Conservation (phyloP, 2,797 vertebrate genomes). For the Erithacus rubecula region DNA sequence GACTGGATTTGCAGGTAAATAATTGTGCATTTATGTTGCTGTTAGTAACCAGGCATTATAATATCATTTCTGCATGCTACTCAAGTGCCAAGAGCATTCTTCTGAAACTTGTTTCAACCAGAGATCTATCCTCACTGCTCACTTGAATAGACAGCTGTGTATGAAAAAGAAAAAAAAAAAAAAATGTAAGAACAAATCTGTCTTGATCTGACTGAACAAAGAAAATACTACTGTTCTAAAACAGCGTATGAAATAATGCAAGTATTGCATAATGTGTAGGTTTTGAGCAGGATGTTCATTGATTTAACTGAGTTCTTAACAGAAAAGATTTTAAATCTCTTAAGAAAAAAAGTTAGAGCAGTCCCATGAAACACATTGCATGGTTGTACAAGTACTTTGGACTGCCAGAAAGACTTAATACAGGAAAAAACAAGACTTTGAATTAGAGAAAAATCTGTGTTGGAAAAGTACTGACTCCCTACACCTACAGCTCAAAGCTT, state of each 20-base stretch:
- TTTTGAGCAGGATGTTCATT: background rate
- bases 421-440: background rate
- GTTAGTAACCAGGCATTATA: background rate
- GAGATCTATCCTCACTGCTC: background rate
- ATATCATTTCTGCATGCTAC: background rate
- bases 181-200: background rate
- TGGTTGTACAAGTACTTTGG: background rate
- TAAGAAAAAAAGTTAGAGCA: background rate
- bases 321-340: background rate
- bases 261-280: accelerated
- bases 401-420: background rate
- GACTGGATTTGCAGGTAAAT: conserved; percentile 98
- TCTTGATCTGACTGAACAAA: background rate
- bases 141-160: background rate
- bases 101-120: background rate
- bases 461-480: background rate
- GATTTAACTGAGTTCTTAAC: background rate
- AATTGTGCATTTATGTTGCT: background rate
- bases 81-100: background rate
- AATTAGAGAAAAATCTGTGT: background rate
- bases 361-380: background rate
- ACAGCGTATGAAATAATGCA: background rate
- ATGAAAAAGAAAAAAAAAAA: background rate
- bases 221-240: background rate
- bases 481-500: background rate